Conservation (phyloP, 1,140 invertebrate genomes). For the Drosophila lowei region DNA sequence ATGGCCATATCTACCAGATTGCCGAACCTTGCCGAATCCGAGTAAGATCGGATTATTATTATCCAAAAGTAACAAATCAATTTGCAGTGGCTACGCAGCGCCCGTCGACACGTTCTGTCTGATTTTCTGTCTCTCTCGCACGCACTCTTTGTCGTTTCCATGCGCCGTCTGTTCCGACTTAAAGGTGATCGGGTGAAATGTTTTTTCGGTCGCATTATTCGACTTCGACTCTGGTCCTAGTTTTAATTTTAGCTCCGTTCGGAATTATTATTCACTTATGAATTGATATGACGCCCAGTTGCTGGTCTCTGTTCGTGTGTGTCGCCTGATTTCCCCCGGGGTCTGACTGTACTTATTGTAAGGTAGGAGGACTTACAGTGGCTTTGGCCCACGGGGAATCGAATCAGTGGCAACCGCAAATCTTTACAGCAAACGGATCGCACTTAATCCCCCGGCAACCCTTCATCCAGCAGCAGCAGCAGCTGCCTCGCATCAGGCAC, state of each 20-base stretch:
- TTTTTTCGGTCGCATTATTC: slow-evolving; percentile 78
- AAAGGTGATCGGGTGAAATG: slow-evolving; percentile 82
- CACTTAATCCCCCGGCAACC: slow-evolving; percentile 64
- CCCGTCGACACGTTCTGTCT: too few species aligned
- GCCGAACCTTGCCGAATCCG: too few species aligned
- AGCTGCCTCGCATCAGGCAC: slow-evolving; percentile 73
- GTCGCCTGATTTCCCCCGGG: slow-evolving; percentile 12
- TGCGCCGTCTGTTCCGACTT: slow-evolving; percentile 54
- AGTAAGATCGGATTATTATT: too few species aligned
- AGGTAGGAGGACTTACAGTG: slow-evolving; percentile 28
- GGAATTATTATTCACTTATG: slow-evolving; percentile 76
- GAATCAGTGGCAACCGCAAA: slow-evolving; percentile 53
- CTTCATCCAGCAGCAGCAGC: slow-evolving; percentile 48
- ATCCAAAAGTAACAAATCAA: too few species aligned
- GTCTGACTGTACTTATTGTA: slow-evolving; percentile 65
- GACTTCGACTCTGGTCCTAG: slow-evolving; percentile 45
- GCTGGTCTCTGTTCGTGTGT: slow-evolving; percentile 19
- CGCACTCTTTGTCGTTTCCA: too few species aligned
- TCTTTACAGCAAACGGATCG: slow-evolving; percentile 57
- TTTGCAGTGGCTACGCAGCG: too few species aligned
- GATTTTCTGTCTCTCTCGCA: too few species aligned
- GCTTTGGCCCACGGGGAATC: slow-evolving; percentile 4
- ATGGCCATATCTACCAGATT: too few species aligned
- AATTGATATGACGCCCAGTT: slow-evolving; percentile 72
- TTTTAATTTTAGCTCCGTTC: slow-evolving; percentile 70